Percentiles rank a stretch among this genome's conserved stretches.
These are phyloP conservation scores for Cryptoprocta ferox DNA, from an alignment of 2,797 vertebrate genomes.

Conservation along the genomic window DNA sequence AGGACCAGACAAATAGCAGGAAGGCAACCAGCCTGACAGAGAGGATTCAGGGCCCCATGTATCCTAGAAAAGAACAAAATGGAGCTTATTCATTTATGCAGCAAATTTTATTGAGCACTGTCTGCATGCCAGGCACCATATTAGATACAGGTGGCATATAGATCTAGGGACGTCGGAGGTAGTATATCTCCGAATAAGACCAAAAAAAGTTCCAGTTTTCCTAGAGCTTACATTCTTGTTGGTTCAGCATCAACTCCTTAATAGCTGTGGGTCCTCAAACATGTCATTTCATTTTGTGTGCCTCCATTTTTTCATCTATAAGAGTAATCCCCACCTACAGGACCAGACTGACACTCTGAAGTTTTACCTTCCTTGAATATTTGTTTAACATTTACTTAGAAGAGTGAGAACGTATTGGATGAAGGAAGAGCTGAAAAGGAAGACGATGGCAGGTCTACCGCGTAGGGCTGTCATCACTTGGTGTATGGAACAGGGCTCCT, in stretches of 20 bases:
- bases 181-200: not conserved
- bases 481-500: not conserved
- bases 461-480: not conserved
- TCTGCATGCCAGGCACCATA: not conserved
- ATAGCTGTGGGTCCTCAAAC: not conserved
- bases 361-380: not conserved
- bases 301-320: not conserved
- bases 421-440: not conserved
- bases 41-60: not conserved
- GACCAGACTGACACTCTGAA: not conserved
- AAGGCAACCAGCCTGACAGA: not conserved
- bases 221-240: not conserved
- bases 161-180: not conserved
- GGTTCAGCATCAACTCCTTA: constrained; percentile 3
- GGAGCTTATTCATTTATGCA: not conserved
- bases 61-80: constrained; percentile 41
- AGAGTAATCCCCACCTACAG: not conserved
- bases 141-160: not conserved
- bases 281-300: not conserved
- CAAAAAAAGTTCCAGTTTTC: not conserved
- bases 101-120: not conserved
- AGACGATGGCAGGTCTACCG: not conserved
- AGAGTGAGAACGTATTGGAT: not conserved
- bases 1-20: not conserved
- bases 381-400: not conserved